Conservation (phyloP, 2,888 invertebrate genomes). For the Deroplatys truncata region DNA sequence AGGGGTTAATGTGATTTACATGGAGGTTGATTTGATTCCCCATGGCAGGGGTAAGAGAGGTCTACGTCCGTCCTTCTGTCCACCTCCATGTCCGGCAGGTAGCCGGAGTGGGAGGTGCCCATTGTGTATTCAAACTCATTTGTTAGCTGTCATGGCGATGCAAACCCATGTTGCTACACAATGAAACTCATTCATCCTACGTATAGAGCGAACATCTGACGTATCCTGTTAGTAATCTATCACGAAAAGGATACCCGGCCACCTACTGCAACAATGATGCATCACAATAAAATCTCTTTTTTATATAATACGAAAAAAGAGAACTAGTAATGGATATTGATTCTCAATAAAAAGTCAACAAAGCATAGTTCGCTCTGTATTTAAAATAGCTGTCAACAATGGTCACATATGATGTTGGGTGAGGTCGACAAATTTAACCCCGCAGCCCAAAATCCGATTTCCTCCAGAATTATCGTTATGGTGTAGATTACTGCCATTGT, state of each 20-base stretch:
- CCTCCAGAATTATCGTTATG: not conserved
- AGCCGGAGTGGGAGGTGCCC: not conserved
- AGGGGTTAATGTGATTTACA: conserved; percentile 8
- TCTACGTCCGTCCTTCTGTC: not conserved
- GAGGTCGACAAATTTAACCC: not conserved
- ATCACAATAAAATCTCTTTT: not conserved
- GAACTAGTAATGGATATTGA: not conserved
- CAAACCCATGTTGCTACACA: not conserved
- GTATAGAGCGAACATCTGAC: not conserved
- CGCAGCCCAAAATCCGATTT: not conserved
- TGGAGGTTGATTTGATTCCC: conserved; percentile 1
- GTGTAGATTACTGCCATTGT: not conserved
- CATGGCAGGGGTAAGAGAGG: not conserved
- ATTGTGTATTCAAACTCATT: conserved; percentile 15
- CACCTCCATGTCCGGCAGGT: not conserved
- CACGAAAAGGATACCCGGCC: not conserved
- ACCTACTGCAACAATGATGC: not conserved
- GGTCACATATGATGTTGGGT: not conserved
- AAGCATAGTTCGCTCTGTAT: not conserved
- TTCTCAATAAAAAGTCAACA: not conserved
- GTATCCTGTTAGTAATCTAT: conserved; percentile 3
- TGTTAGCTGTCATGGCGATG: conserved; percentile 5
- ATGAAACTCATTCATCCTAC: not conserved
- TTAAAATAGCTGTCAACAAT: not conserved
- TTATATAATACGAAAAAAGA: not conserved